A percentile compares a stretch with the other conserved stretches of the same genome.
phyloP scores from a whole-genome alignment of 1,140 invertebrate genomes.

The Aricia agestis region DNA sequence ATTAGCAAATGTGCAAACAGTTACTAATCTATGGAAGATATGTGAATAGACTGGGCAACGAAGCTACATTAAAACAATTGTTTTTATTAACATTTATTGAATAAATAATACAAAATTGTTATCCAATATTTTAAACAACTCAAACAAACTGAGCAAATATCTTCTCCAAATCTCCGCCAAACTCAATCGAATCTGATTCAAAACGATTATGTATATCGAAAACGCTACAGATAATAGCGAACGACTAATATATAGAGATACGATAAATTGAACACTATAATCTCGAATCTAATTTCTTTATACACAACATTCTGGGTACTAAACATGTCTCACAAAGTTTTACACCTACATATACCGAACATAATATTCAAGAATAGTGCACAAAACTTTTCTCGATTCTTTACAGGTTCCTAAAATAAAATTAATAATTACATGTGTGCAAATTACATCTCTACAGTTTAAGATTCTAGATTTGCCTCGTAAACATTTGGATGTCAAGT shows the following conservation, averaged over 20 bases:
- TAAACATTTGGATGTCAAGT: neutral
- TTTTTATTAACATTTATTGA: constrained; percentile 76
- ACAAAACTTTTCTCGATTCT: too few species aligned
- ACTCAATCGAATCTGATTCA: constrained; percentile 44
- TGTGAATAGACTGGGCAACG: too few species aligned
- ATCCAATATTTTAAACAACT: constrained; percentile 58
- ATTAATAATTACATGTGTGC: neutral
- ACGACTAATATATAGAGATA: constrained; percentile 14
- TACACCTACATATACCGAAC: too few species aligned
- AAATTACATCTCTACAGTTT: neutral
- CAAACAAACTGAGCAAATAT: constrained; percentile 64
- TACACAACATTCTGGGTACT: constrained; percentile 21
- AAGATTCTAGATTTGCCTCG: neutral
- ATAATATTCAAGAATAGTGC: too few species aligned
- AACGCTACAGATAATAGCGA: constrained; percentile 30
- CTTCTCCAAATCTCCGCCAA: constrained; percentile 46
- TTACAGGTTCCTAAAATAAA: too few species aligned
- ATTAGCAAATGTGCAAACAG: too few species aligned
- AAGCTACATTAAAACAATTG: constrained; percentile 27
- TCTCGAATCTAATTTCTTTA: constrained; percentile 26
- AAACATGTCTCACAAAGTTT: neutral
- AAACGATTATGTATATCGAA: constrained; percentile 54
- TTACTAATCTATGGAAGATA: too few species aligned
- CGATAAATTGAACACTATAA: constrained; percentile 18
- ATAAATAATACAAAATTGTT: constrained; percentile 75